These are phyloP conservation scores for Aix galericulata DNA, from an alignment of 2,113 vertebrate species.

Conservation along the genomic window DNA sequence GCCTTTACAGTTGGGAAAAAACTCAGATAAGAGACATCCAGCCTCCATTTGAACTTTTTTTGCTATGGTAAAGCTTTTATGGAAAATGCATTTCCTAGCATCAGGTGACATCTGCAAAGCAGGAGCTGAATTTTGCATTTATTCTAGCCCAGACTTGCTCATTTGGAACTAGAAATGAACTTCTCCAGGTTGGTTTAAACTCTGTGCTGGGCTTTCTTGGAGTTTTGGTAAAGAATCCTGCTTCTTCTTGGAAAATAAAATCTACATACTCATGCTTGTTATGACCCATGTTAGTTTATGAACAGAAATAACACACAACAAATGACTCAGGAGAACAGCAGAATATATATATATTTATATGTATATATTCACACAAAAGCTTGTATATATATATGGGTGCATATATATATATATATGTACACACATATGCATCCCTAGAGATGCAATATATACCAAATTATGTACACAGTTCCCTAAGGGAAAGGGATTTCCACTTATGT, in stretches of 20 bases:
- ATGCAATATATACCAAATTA: background rate
- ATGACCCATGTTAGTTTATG: accelerated
- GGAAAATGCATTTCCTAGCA: background rate
- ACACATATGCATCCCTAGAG: too few relatives aligned
- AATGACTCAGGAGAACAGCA: background rate
- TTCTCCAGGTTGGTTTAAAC: background rate
- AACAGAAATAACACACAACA: background rate
- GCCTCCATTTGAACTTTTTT: background rate
- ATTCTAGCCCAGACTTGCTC: background rate
- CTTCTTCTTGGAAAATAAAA: too few relatives aligned
- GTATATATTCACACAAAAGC: background rate
- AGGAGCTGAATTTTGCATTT: too few relatives aligned
- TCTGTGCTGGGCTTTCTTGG: background rate
- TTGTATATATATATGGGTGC: background rate
- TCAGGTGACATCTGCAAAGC: background rate
- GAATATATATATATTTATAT: background rate
- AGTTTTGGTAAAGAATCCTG: background rate
- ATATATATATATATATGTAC: background rate
- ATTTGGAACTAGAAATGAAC: background rate
- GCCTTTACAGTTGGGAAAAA: background rate
- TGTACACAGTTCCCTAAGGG: accelerated
- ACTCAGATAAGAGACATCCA: accelerated
- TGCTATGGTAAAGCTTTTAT: background rate
- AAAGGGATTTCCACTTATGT: background rate
- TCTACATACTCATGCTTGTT: accelerated